These are phyloP conservation scores for Catocala sponsa DNA, from an alignment of 2,888 invertebrate genomes.

Conservation along the genomic window DNA sequence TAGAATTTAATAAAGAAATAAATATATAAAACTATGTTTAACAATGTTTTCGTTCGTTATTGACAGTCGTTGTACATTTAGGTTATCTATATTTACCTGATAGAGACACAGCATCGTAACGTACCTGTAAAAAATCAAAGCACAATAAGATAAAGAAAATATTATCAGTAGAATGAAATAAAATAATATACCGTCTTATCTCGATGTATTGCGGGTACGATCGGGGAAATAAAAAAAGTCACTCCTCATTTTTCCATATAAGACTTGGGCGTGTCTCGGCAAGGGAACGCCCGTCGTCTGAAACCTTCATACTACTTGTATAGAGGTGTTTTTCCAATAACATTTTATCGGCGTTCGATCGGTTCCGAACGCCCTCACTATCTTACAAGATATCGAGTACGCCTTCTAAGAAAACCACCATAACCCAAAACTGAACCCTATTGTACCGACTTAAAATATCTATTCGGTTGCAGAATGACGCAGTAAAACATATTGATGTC, in stretches of 20 bases:
- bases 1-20: background rate
- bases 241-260: constrained; percentile 81
- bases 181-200: constrained; percentile 67
- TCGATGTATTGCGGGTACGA: constrained; percentile 61
- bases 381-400: constrained; percentile 87
- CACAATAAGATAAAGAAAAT: constrained; percentile 50
- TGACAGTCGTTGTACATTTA: constrained; percentile 36
- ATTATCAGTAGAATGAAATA: constrained; percentile 65
- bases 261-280: constrained; percentile 82
- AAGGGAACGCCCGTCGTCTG: constrained; percentile 75
- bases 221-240: constrained; percentile 75
- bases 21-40: constrained; percentile 2
- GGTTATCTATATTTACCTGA: constrained; percentile 70
- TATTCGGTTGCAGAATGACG: constrained; percentile 58
- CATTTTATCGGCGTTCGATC: constrained; percentile 83
- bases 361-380: constrained; percentile 86
- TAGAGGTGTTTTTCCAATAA: constrained; percentile 85
- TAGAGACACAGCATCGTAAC: constrained; percentile 78
- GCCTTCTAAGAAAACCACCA: constrained; percentile 79
- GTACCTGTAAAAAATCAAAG: constrained; percentile 71
- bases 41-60: constrained; percentile 26
- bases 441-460: constrained; percentile 51
- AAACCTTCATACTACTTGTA: constrained; percentile 74
- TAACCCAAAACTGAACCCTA: constrained; percentile 68
- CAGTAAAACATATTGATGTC: constrained; percentile 86